phyloP scores from a whole-genome alignment of 1,140 invertebrate species.

The Trichoplusia ni region DNA sequence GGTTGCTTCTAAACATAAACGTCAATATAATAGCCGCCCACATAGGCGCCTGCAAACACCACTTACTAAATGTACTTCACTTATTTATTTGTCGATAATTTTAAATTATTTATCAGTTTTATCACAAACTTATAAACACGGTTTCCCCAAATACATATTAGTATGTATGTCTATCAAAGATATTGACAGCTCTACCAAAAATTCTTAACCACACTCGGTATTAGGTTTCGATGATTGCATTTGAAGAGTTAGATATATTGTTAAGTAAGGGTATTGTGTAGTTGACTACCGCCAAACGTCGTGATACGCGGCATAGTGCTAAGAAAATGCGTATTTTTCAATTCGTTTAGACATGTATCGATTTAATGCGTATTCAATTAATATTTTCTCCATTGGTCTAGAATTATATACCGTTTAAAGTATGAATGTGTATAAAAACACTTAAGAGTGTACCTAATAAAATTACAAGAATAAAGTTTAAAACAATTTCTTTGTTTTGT shows the following conservation, averaged over 20 bases:
- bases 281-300: slow-evolving; percentile 19
- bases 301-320: neutral
- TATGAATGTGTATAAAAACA: too few species aligned
- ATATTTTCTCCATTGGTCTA: too few species aligned
- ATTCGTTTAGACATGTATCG: neutral
- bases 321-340: neutral
- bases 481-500: too few species aligned
- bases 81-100: neutral
- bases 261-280: slow-evolving; percentile 9
- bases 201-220: slow-evolving; percentile 18
- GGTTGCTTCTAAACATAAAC: neutral
- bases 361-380: too few species aligned
- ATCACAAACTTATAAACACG: neutral
- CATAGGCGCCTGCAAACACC: neutral
- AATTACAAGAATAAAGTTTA: too few species aligned
- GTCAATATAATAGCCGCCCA: neutral
- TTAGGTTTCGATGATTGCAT: slow-evolving; percentile 24
- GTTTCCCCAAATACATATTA: slow-evolving; percentile 3
- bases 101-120: neutral
- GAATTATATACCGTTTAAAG: too few species aligned
- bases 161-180: slow-evolving; percentile 12
- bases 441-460: too few species aligned
- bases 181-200: slow-evolving; percentile 27
- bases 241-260: slow-evolving; percentile 19
- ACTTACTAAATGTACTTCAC: neutral